Conservation (phyloP, 2,888 invertebrate genomes). For the Euspilapteryx auroguttella region DNA sequence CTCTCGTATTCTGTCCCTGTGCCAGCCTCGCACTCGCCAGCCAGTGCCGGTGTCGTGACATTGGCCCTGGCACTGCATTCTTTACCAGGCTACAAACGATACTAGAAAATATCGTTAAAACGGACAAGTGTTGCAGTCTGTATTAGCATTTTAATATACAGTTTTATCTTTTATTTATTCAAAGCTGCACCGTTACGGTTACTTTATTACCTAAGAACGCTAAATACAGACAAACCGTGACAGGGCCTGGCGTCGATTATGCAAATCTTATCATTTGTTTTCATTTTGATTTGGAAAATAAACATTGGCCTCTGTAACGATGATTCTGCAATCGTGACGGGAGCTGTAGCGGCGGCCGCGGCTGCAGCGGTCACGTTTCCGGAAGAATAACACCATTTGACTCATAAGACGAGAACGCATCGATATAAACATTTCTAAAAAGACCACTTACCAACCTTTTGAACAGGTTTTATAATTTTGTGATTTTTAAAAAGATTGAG, state of each 20-base stretch:
- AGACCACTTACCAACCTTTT: too few species aligned
- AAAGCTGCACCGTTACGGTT: constrained; percentile 14
- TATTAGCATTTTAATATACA: constrained; percentile 22
- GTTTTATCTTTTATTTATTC: constrained; percentile 34
- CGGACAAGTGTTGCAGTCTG: constrained; percentile 2
- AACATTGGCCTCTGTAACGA: constrained; percentile 15
- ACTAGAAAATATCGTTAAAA: constrained; percentile 14
- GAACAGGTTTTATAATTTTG: too few species aligned
- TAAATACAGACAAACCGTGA: constrained; percentile 32
- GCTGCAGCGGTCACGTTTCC: too few species aligned
- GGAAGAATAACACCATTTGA: too few species aligned
- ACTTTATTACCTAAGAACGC: constrained; percentile 20
- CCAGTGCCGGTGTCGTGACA: constrained; percentile 20
- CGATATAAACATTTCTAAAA: too few species aligned
- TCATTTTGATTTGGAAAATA: constrained; percentile 31
- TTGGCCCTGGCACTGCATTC: constrained; percentile 20
- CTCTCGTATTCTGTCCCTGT: too few species aligned
- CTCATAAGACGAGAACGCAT: too few species aligned
- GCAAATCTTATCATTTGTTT: constrained; percentile 36
- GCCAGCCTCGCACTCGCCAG: too few species aligned
- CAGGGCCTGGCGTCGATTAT: constrained; percentile 24
- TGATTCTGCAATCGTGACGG: constrained; percentile 22
- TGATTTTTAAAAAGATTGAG: too few species aligned
- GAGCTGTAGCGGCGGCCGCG: constrained; percentile 18
- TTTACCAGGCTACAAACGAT: constrained; percentile 5